Evolutionary conservation across 2,797 vertebrate genomes (phyloP).

Genomic region (Pipistrellus kuhlii): DNA sequence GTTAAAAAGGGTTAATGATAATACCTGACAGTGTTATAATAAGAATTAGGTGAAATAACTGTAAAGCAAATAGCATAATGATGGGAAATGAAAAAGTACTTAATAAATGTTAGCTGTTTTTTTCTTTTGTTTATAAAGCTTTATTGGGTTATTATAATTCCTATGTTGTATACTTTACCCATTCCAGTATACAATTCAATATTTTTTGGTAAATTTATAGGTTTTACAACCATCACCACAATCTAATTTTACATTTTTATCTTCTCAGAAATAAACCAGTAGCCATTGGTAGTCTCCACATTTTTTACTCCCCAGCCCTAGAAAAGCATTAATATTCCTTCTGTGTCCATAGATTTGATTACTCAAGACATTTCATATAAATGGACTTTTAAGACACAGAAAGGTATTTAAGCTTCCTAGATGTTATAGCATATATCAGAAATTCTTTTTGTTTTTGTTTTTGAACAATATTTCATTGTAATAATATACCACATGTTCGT

Average conservation of each 20-base stretch:
- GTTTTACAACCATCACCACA: neutral
- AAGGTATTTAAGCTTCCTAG: neutral
- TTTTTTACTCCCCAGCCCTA: neutral
- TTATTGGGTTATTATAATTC: slow-evolving; percentile 35
- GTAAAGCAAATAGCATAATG: neutral
- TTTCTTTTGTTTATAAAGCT: slow-evolving; percentile 14
- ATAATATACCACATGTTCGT: neutral
- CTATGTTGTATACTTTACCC: neutral
- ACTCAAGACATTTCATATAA: neutral
- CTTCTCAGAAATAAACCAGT: neutral
- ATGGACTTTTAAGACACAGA: neutral
- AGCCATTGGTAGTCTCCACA: neutral
- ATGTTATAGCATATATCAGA: neutral
- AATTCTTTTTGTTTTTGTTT: neutral
- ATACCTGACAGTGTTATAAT: neutral
- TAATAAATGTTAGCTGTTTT: neutral
- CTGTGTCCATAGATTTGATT: neutral
- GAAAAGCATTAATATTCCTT: neutral
- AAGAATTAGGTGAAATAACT: slow-evolving; percentile 13
- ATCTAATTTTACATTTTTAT: neutral
- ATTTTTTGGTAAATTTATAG: neutral
- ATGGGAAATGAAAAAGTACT: neutral
- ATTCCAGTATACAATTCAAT: neutral
- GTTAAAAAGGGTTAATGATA: neutral
- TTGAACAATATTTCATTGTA: neutral